Evolutionary conservation across 2,113 vertebrate genomes (phyloP).

Genomic region (Malurus alboscapulatus): DNA sequence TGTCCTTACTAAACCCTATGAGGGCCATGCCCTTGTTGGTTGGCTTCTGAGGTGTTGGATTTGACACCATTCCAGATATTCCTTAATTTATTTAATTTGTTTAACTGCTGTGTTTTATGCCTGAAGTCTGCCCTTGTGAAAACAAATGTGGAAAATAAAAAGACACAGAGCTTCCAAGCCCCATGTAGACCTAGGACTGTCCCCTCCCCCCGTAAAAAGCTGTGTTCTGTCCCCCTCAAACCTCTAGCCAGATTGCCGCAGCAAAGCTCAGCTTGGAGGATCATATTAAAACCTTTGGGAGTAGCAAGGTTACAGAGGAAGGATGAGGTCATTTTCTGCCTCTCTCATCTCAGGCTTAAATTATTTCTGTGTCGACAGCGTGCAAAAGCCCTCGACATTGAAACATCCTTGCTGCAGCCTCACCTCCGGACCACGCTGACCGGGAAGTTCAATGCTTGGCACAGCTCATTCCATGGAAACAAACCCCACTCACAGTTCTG

Average conservation of each 20-base stretch:
- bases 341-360: slow-evolving; percentile 34
- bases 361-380: neutral
- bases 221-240: neutral
- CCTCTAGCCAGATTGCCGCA: neutral
- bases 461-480: accelerated
- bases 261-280: neutral
- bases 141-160: neutral
- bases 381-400: slow-evolving; percentile 1
- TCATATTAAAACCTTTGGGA: slow-evolving; percentile 44
- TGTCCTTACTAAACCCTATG: neutral
- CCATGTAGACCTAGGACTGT: neutral
- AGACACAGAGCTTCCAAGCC: neutral
- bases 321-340: slow-evolving; percentile 44
- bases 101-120: neutral
- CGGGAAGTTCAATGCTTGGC: neutral
- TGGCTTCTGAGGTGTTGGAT: neutral
- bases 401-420: neutral
- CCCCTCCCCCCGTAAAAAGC: neutral
- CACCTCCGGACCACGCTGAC: neutral
- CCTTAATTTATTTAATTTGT: neutral
- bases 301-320: slow-evolving; percentile 8
- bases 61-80: neutral
- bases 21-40: neutral
- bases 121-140: neutral
- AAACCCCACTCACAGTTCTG: accelerated